Evolutionary conservation across 2,797 vertebrate genomes (phyloP), one percentile per base, ranked within the genome.

Genomic region (Numenius phaeopus): DNA sequence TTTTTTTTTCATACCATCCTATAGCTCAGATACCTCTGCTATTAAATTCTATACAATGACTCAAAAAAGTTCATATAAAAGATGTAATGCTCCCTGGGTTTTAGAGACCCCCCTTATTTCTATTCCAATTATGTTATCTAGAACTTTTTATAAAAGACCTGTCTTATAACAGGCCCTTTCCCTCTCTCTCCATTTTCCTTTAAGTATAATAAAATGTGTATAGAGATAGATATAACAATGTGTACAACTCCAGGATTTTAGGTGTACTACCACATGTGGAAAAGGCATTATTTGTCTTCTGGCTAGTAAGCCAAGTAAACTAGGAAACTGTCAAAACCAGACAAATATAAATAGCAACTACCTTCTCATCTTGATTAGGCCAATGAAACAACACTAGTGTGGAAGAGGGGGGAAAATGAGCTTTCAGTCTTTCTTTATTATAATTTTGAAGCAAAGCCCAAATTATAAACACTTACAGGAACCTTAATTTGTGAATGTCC

Each of bases 1-100:
- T 76, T 85, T 86, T 64, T n/a, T 44, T 7, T 69, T 61, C 27
- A 3, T 81, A 73, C 86, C 37, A 65, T 94, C 81, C 64, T 94
- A 88, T 94, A 94, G 61, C 76, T 94, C 89, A 94, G 84, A 89
- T 91, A 96, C 58, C 27, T 91, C 90, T 92, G 93, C 88, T 96
- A 67, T 96, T 93, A 94, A 95, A 95, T 94, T 81, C 89, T 76
- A 76, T 92, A 95, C 94, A 96, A 95, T 91, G 72, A 82, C 83
- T 96, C 54, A 90, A 72, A 97, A 95, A 96, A 90, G 42, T 89
- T 95, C 9, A 34, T 96, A 94, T 72, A 72, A 96, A 97, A 86
- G 94, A 90, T 29, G 47, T 86, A 83, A 86, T 81, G 76, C 89
- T 88, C 90, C 79, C 83, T 86, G 94, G 89, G 84, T 90, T 93